These are phyloP conservation scores for Pseudorasbora parva DNA, from an alignment of 2,113 vertebrate species.

Conservation along the genomic window DNA sequence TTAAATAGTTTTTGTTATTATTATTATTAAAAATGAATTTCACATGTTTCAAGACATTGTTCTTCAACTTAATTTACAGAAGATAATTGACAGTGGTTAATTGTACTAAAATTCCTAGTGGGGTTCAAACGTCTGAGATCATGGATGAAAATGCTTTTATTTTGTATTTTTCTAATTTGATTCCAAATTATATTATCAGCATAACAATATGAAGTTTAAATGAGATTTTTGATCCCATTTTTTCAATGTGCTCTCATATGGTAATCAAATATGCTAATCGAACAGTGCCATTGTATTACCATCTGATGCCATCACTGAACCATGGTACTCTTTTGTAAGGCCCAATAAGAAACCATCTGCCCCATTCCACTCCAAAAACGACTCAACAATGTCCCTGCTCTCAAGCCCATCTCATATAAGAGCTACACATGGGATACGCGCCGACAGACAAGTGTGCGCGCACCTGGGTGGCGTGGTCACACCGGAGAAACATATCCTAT, in stretches of 20 bases:
- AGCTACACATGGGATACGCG: slow-evolving; percentile 43
- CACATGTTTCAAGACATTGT: too few species aligned
- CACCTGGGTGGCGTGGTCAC: slow-evolving; percentile 63
- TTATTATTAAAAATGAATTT: too few species aligned
- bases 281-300: slow-evolving; percentile 1
- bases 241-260: not conserved
- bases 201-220: not conserved
- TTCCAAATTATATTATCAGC: not conserved
- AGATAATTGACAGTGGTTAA: not conserved
- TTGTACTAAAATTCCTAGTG: not conserved
- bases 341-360: slow-evolving; percentile 21
- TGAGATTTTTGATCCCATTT: not conserved
- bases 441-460: slow-evolving; percentile 56
- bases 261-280: slow-evolving; percentile 4
- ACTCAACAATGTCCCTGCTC: not conserved
- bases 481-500: slow-evolving; percentile 64
- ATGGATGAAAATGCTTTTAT: not conserved
- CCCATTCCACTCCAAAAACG: slow-evolving; percentile 36
- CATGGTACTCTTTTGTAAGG: slow-evolving; percentile 26
- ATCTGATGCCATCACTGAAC: slow-evolving; percentile 29
- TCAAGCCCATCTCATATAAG: not conserved
- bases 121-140: not conserved
- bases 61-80: not conserved
- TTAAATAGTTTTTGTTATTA: too few species aligned
- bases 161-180: not conserved